Base-by-base conservation (phyloP, 2,797 vertebrate species). In the Esox lucius region DNA sequence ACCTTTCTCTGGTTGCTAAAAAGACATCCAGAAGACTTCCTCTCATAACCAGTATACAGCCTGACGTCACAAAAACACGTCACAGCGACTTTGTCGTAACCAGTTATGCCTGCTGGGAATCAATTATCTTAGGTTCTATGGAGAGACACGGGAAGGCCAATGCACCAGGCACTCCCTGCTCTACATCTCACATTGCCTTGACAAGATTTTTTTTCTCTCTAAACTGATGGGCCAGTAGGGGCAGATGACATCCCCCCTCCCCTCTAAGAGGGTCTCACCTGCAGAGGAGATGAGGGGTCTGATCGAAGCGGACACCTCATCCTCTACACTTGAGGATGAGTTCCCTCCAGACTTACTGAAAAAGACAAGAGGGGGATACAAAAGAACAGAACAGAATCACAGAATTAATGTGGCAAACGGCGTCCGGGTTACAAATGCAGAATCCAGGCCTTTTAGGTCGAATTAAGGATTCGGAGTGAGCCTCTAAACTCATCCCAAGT, bases 281-380 rank as follows among this genome's bases (percentile, higher is more conserved):
- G 96, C 83, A 68, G 96, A 95, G 84, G 96, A 96, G 68, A 96
- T 96, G 59, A 96, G 96, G 80, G 96, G 95, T 86, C 95, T 94
- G 90, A 97, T 95, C 5, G 96, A 97, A 88, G 96, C 96, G 81
- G 97, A 97, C 73, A 98, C 97, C 96, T 95, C 96, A 49, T 99
- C 97, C 84, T 97, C 97, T 91, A 97, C 94, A 91, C 96, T 98
- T 91, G 96, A 96, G 91, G 94, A 96, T 78, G 96, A 96, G 89
- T 96, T 97, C 89, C 96, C 96, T 69, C 95, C 96, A 74, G 96
- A 98, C 95, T 98, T 98, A 95, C 97, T 98, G 95, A 84, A 92
- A 91, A 87, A 91, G 86, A 91, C 84, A 90, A 91, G 83, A 89
- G 81, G 87, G 85, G 80, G 85, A 61, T 9, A 87, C 77, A 84